Evolutionary conservation across 2,797 vertebrate genomes (phyloP), one percentile per base, ranked within the genome.

Genomic region (Cyclopterus lumpus): DNA sequence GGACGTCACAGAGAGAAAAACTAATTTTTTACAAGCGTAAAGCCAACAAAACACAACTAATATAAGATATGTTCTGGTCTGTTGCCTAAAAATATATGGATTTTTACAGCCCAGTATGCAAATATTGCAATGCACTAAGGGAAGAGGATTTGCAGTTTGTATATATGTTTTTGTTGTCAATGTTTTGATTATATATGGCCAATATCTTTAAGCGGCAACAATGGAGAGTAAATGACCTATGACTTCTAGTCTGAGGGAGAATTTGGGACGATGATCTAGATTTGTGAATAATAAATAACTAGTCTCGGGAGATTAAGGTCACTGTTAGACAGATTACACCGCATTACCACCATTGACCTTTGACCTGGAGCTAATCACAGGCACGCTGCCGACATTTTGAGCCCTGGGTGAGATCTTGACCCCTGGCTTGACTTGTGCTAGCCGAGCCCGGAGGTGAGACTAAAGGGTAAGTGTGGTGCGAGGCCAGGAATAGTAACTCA

Each of bases 11-110:
- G n/a, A 76, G 34, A 48, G 26, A 40, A 12, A 66, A 87, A 51
- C 90, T 92, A 94, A 91, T 91, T 88, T 64, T 36, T 86, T 75
- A 85, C 81, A 91, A 88, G 80, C 78, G 60, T 75, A 30, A 79
- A 83, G 79, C 73, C 71, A 68, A 61, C 1, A 62, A 68, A 67
- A 82, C 57, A 59, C 38, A 53, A 57, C 73, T 49, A 42, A 64
- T n/a, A 73, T 75, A 83, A 77, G 26, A 66, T 80, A 67, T 71
- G 48, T 74, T 82, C 55, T 62, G 28, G 22, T 74, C 62, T 86
- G 73, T 70, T 76, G 61, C 68, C 74, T 51, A 80, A 85, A 73
- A 8, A 1, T 20, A 44, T 16, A 32, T 1, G 1, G 6, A 69
- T 76, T 54, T 86, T 71, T 80, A 85, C 59, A 83, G 58, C 70